These are phyloP conservation scores for Oryctolagus cuniculus DNA, from an alignment of 2,113 vertebrate species.

Conservation along the genomic window DNA sequence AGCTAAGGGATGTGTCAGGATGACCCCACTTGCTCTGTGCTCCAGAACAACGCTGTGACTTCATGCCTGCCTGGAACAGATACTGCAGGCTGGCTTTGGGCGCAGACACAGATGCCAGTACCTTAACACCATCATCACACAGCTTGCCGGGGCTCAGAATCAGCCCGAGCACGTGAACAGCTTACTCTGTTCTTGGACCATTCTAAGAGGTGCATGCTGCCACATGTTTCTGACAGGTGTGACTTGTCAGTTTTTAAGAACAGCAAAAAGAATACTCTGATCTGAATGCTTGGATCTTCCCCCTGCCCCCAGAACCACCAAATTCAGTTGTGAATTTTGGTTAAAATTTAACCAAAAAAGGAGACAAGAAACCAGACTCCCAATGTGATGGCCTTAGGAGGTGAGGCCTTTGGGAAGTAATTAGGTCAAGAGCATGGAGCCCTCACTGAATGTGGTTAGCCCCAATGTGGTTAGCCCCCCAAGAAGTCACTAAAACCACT, in stretches of 20 bases:
- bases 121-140: accelerated
- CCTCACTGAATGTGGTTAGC: neutral
- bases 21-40: accelerated
- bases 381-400: no score
- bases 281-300: neutral
- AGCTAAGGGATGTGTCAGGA: neutral
- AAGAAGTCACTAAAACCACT: neutral
- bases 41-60: no score
- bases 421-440: neutral
- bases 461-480: neutral
- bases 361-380: no score
- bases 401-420: neutral
- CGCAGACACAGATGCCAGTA: neutral
- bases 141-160: neutral
- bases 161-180: neutral
- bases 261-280: neutral
- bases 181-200: neutral
- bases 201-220: neutral
- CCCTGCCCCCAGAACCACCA: neutral
- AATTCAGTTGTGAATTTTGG: no score
- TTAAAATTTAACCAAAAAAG: no score
- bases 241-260: neutral
- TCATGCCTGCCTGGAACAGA: neutral
- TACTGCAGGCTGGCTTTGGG: neutral
- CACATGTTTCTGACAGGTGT: neutral